Evolutionary conservation across 2,113 vertebrate genomes (phyloP).

Genomic region (Ochotona curzoniae): DNA sequence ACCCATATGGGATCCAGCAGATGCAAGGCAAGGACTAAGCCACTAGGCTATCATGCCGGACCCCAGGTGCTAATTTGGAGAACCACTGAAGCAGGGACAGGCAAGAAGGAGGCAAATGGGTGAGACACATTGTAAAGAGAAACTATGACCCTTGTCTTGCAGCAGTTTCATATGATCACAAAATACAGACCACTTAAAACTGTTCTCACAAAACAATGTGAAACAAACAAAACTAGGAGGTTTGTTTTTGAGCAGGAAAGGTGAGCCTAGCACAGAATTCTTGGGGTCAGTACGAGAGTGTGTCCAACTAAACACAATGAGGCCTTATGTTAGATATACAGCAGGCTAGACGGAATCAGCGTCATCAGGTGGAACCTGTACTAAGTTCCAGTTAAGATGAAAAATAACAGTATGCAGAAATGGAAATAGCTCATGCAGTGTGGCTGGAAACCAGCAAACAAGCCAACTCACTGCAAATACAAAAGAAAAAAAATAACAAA

Average conservation of each 20-base stretch:
- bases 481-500: constrained; percentile 8
- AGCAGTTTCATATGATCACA: not conserved
- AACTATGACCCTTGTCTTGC: not conserved
- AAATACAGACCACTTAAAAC: not conserved
- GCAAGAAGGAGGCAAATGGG: not conserved
- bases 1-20: too few species aligned
- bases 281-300: constrained; percentile 57
- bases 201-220: not conserved
- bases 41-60: too few species aligned
- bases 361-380: constrained; percentile 58
- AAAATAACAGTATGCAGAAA: constrained; percentile 65
- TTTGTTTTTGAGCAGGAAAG: constrained; percentile 27
- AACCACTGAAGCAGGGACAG: not conserved
- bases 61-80: not conserved
- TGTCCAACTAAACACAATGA: constrained; percentile 68
- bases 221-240: not conserved
- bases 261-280: constrained; percentile 47
- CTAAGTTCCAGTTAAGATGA: constrained; percentile 51
- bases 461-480: constrained; percentile 12
- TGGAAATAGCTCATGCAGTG: constrained; percentile 60
- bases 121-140: not conserved
- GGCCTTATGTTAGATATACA: constrained; percentile 66
- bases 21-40: too few species aligned
- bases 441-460: constrained; percentile 24
- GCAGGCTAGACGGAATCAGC: constrained; percentile 35